Conservation (phyloP, 2,888 invertebrate genomes). For the Ophion slaviceki region DNA sequence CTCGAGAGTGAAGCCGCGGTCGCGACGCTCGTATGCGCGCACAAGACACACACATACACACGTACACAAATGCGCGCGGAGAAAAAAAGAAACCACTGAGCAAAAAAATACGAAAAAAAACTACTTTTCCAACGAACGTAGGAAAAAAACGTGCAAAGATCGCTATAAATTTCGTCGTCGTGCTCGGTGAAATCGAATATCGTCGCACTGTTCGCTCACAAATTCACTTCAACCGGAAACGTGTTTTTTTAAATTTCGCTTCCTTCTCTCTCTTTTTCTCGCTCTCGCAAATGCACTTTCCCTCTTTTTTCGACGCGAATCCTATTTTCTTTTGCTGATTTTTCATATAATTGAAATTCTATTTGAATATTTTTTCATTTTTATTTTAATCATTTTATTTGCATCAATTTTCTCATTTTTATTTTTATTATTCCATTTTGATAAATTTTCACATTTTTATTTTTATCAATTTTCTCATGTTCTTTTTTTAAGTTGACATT, state of each 20-base stretch:
- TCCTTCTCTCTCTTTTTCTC: background rate
- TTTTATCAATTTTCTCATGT: conserved; percentile 25
- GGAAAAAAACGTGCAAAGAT: background rate
- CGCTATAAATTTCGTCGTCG: background rate
- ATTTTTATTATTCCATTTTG: background rate
- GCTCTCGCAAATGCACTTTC: background rate
- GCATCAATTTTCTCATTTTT: background rate
- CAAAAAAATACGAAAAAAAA: background rate
- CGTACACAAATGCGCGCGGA: conserved; percentile 27
- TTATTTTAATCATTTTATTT: background rate
- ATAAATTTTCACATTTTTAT: background rate
- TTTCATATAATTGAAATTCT: background rate
- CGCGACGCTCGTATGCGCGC: conserved; percentile 22
- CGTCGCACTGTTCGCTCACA: conserved; percentile 17
- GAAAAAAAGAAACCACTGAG: conserved; percentile 22
- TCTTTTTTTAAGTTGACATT: conserved; percentile 6
- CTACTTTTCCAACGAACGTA: background rate
- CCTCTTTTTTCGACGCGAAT: background rate
- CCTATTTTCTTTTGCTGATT: background rate
- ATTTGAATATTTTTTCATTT: background rate
- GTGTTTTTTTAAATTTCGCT: background rate
- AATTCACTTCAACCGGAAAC: conserved; percentile 39
- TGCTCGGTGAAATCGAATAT: background rate
- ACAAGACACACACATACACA: conserved; percentile 1
- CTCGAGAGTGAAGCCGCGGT: conserved; percentile 63